These are phyloP conservation scores for Silurus lanzhouensis DNA, from an alignment of 2,797 vertebrate genomes.

Conservation along the genomic window DNA sequence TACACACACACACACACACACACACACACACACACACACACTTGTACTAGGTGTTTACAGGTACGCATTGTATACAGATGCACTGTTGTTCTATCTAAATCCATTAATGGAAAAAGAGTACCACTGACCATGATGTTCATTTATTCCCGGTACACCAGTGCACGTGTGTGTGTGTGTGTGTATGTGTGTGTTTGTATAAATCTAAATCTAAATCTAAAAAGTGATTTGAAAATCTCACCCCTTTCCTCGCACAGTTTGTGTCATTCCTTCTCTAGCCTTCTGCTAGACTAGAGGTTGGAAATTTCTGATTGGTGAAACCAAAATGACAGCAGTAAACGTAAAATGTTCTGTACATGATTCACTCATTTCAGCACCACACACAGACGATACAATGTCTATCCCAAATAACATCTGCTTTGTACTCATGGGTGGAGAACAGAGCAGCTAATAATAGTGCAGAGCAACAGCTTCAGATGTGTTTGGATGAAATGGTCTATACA, in stretches of 20 bases:
- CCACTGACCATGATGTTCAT: not conserved
- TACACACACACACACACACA: too few species aligned
- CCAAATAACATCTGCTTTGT: conserved; percentile 10
- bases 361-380: not conserved
- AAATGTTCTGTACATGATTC: not conserved
- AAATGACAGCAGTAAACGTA: not conserved
- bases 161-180: too few species aligned
- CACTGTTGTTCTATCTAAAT: not conserved
- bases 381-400: not conserved
- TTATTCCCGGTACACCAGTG: not conserved
- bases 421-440: not conserved
- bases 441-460: not conserved
- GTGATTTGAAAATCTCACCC: not conserved
- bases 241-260: not conserved
- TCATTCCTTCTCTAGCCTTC: not conserved
- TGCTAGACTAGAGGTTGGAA: not conserved
- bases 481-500: not conserved
- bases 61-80: not conserved
- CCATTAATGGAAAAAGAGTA: not conserved
- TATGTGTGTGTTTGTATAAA: too few species aligned
- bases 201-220: not conserved
- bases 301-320: not conserved
- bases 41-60: not conserved
- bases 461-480: not conserved
- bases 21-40: too few species aligned